Conservation (phyloP, 35 echinoderm and acorn worm species). For the Chiridota heheva region DNA sequence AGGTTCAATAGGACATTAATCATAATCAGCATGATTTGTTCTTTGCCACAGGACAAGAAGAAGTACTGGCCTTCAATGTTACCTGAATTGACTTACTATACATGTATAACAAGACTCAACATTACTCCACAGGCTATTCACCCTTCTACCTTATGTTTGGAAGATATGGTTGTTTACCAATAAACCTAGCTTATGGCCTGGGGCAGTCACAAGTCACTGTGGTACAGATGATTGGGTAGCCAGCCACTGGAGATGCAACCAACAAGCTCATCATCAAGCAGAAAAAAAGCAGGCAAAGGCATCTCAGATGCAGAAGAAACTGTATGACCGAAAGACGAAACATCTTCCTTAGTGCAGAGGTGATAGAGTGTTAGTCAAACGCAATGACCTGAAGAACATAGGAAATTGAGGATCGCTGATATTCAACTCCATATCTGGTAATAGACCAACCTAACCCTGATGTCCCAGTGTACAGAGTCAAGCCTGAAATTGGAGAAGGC, state of each 20-base stretch:
- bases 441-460: too few species aligned
- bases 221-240: neutral
- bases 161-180: conserved; percentile 11
- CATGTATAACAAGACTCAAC: conserved; percentile 5
- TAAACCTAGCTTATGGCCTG: neutral
- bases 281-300: neutral
- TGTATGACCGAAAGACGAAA: neutral
- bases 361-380: too few species aligned
- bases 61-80: neutral
- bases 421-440: too few species aligned
- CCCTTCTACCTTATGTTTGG: conserved; percentile 50
- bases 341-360: too few species aligned
- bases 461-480: neutral
- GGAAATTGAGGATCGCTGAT: too few species aligned
- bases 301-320: too few species aligned
- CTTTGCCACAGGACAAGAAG: too few species aligned
- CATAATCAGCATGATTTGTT: too few species aligned
- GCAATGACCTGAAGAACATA: too few species aligned
- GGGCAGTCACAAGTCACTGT: neutral
- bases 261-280: too few species aligned
- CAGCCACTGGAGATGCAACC: too few species aligned
- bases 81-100: neutral
- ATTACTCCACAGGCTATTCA: neutral
- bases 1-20: too few species aligned
- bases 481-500: neutral